These are phyloP conservation scores for Mesocentrotus franciscanus DNA, from an alignment of 53 echinoderm and acorn worm species.

Conservation along the genomic window DNA sequence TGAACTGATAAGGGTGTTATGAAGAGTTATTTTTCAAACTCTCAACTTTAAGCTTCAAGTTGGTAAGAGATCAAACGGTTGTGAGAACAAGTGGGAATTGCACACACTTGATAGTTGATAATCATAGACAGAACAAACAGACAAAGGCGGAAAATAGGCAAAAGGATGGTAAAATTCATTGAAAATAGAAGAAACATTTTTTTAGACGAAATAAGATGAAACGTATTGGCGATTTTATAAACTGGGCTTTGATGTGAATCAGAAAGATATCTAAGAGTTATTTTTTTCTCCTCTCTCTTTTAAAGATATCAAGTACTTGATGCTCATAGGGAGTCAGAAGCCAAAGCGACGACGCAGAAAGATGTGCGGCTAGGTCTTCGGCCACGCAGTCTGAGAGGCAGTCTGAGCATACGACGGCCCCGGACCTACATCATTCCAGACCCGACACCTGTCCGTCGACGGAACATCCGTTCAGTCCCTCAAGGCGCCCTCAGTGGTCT, in stretches of 20 bases:
- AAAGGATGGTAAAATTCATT: too few species aligned
- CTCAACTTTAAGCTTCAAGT: too few species aligned
- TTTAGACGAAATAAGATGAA: neutral
- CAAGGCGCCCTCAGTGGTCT: conserved; percentile 52
- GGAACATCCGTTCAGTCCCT: conserved; percentile 67
- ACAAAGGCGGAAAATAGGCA: too few species aligned
- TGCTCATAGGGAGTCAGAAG: conserved; percentile 70
- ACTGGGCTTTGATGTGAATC: neutral
- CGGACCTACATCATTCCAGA: neutral
- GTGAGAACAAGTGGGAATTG: too few species aligned
- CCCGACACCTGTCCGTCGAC: conserved; percentile 7
- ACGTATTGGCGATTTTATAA: too few species aligned
- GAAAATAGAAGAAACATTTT: too few species aligned
- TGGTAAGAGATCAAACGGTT: too few species aligned
- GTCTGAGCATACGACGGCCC: neutral
- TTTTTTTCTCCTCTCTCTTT: neutral
- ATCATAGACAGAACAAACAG: too few species aligned
- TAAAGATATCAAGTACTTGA: conserved; percentile 69
- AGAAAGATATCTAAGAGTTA: neutral
- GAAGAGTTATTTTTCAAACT: too few species aligned
- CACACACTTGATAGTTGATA: too few species aligned
- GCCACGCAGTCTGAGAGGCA: neutral
- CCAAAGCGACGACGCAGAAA: conserved; percentile 59
- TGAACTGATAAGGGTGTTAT: too few species aligned
- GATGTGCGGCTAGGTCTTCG: neutral